Evolutionary conservation across 2,888 invertebrate genomes (phyloP).

Genomic region (Microplitis deprimator): DNA sequence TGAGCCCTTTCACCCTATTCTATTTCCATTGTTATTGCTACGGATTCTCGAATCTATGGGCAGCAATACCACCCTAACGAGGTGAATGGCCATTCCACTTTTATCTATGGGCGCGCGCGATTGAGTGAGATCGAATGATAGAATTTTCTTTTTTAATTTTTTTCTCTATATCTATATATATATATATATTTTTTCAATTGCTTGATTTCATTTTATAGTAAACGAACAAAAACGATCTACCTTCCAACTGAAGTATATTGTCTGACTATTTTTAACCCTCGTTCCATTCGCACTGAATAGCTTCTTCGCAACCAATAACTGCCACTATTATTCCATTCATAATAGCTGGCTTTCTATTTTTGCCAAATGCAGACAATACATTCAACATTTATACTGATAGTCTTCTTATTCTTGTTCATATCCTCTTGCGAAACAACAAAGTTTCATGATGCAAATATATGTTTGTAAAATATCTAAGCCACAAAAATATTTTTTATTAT

Average conservation of each 20-base stretch:
- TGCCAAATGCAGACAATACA: conserved; percentile 28
- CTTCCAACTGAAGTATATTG: conserved; percentile 2
- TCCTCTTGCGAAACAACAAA: not conserved
- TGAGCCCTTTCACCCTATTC: conserved; percentile 45
- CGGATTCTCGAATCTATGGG: conserved; percentile 40
- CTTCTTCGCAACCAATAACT: conserved; percentile 34
- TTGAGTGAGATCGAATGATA: conserved; percentile 39
- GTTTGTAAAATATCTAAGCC: not conserved
- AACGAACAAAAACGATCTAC: conserved; percentile 25
- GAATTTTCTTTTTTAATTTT: conserved; percentile 15
- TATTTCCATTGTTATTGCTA: conserved; percentile 59
- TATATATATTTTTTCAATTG: not conserved
- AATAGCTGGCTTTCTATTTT: conserved; percentile 41
- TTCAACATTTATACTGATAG: conserved; percentile 13
- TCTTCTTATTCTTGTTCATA: conserved; percentile 1
- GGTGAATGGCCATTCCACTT: conserved; percentile 48
- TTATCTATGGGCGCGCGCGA: conserved; percentile 41
- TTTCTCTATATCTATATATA: not conserved
- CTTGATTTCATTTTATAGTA: conserved; percentile 3
- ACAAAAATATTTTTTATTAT: not conserved
- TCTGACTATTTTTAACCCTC: conserved; percentile 30
- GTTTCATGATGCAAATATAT: not conserved
- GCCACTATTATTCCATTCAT: conserved; percentile 44
- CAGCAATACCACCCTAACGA: conserved; percentile 37
- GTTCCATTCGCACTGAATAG: conserved; percentile 25